Percentiles rank a stretch among this genome's conserved stretches.
These are phyloP conservation scores for Epizoanthus fatuus DNA, from an alignment of 92 coral and sea anemone genomes.

Conservation along the genomic window DNA sequence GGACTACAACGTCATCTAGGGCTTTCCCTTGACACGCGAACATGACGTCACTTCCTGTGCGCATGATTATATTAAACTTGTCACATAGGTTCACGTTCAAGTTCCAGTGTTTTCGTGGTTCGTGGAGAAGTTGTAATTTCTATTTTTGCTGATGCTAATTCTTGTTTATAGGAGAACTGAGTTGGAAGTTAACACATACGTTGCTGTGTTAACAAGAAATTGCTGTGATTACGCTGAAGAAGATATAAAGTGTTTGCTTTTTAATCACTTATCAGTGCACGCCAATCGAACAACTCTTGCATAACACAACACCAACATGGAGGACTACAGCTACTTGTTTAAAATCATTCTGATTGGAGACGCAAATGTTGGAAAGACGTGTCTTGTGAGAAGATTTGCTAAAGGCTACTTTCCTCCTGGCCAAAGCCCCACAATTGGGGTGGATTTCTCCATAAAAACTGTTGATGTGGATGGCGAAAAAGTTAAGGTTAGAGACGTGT, in stretches of 20 bases:
- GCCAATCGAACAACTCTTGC: neutral
- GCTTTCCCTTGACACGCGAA: slow-evolving; percentile 63
- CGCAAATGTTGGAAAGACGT: slow-evolving; percentile 99
- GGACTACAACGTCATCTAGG: slow-evolving; percentile 48
- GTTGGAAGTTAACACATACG: slow-evolving; percentile 21
- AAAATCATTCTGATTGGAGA: slow-evolving; percentile 99
- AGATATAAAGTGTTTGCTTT: neutral
- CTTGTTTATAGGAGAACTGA: slow-evolving; percentile 19
- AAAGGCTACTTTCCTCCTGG: slow-evolving; percentile 95
- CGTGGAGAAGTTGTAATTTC: slow-evolving; percentile 24
- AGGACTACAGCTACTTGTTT: slow-evolving; percentile 93
- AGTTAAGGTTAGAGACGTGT: slow-evolving; percentile 84
- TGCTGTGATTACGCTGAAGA: neutral
- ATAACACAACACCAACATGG: slow-evolving; percentile 56
- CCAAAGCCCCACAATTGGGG: slow-evolving; percentile 99
- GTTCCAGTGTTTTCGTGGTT: no score
- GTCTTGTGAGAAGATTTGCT: slow-evolving; percentile 95
- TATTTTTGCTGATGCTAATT: slow-evolving; percentile 35
- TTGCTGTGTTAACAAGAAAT: neutral
- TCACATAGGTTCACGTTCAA: slow-evolving; percentile 40
- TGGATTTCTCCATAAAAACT: slow-evolving; percentile 96
- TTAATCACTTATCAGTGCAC: no score
- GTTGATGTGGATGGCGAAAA: slow-evolving; percentile 96
- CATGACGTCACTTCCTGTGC: slow-evolving; percentile 52
- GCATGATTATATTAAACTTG: slow-evolving; percentile 57